phyloP scores from a whole-genome alignment of 2,797 vertebrate genomes.

The Hipposideros larvatus region DNA sequence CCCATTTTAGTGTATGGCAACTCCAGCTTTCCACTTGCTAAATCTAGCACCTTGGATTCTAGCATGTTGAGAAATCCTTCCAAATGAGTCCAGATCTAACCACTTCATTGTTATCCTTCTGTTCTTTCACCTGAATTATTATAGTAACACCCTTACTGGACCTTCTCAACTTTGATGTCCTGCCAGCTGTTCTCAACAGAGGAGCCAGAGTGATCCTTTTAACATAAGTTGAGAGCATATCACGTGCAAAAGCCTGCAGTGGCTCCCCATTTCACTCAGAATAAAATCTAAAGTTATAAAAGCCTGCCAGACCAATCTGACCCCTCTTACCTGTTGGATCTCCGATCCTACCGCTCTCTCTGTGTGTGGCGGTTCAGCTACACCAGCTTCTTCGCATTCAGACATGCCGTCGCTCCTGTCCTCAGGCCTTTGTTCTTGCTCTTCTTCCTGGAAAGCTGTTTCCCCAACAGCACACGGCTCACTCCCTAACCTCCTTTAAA shows the following conservation, averaged over 20 bases:
- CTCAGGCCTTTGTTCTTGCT: not conserved
- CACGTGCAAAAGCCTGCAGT: not conserved
- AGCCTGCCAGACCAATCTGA: not conserved
- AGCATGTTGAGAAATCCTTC: slow-evolving; percentile 17
- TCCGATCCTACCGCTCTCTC: not conserved
- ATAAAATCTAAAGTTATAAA: not conserved
- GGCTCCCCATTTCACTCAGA: not conserved
- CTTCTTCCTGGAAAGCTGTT: not conserved
- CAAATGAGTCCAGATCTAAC: not conserved
- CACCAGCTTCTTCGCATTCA: not conserved
- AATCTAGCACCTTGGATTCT: not conserved
- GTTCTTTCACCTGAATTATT: slow-evolving; percentile 19
- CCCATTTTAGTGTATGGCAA: not conserved
- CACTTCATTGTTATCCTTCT: not conserved
- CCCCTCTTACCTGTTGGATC: not conserved
- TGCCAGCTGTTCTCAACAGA: not conserved
- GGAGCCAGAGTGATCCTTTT: not conserved
- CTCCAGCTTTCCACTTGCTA: not conserved
- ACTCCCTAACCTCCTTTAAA: slow-evolving; percentile 19
- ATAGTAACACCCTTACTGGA: not conserved
- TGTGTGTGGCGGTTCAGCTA: not conserved
- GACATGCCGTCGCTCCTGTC: not conserved
- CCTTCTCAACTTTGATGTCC: not conserved
- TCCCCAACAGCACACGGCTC: not conserved
- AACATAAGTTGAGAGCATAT: not conserved